Percentiles rank a stretch among this genome's conserved stretches.
Conservation (phyloP, 2,888 invertebrate species). For the Drosophila affinis region DNA sequence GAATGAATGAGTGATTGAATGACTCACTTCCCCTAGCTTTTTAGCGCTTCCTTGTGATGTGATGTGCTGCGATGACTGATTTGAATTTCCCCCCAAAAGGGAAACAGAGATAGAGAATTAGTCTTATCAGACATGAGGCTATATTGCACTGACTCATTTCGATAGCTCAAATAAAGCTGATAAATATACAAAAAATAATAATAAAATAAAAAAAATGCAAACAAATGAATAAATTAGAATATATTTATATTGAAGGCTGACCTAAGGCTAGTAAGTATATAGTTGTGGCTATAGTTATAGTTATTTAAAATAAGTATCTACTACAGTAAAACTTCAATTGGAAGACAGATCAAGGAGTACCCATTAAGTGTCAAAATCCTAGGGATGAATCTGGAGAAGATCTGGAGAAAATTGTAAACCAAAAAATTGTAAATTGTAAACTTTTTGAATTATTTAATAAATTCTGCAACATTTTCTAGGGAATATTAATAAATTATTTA, state of each 20-base stretch:
- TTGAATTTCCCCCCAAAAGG: not conserved
- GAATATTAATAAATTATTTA: no score
- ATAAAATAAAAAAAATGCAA: not conserved
- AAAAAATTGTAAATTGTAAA: no score
- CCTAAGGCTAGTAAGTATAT: not conserved
- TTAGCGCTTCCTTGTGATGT: not conserved
- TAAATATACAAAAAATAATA: not conserved
- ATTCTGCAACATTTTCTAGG: no score
- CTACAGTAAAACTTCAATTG: not conserved
- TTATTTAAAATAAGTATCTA: no score
- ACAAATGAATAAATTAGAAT: not conserved
- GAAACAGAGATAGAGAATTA: not conserved
- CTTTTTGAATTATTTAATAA: no score
- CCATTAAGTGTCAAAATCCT: no score
- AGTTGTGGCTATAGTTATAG: no score
- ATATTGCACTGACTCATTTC: not conserved
- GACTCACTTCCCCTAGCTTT: not conserved
- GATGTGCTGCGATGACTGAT: not conserved
- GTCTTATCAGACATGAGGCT: not conserved
- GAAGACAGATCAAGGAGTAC: not conserved
- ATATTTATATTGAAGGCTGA: not conserved
- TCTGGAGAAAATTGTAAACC: no score
- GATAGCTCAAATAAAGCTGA: not conserved
- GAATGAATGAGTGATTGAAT: not conserved
- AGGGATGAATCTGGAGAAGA: no score